Evolutionary conservation across 1,140 invertebrate species (phyloP).

Genomic region (Chlorops oryzae): DNA sequence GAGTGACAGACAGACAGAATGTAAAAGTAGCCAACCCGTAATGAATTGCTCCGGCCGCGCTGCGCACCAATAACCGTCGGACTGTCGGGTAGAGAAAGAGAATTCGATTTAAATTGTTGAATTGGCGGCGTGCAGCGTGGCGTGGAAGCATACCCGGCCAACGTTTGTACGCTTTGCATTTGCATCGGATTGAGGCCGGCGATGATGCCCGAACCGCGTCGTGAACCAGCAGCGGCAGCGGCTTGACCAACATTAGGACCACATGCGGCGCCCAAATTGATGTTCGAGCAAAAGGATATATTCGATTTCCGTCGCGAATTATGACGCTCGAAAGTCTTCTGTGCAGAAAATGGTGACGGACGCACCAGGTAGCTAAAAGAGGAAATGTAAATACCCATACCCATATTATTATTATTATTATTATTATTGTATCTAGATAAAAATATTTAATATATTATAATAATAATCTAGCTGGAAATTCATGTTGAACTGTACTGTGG

Average conservation of each 20-base stretch:
- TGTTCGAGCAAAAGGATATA: slow-evolving; percentile 80
- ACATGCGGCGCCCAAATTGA: slow-evolving; percentile 59
- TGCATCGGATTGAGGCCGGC: slow-evolving; percentile 47
- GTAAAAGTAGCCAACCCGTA: slow-evolving; percentile 58
- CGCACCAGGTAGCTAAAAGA: slow-evolving; percentile 71
- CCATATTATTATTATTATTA: neutral
- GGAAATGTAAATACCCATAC: neutral
- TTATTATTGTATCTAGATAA: neutral
- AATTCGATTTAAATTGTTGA: slow-evolving; percentile 74
- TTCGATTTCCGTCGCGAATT: slow-evolving; percentile 85
- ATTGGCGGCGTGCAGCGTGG: slow-evolving; percentile 65
- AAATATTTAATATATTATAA: neutral
- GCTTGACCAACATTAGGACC: slow-evolving; percentile 39
- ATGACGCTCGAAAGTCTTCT: slow-evolving; percentile 88
- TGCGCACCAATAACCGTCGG: slow-evolving; percentile 70
- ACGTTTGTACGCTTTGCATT: slow-evolving; percentile 51
- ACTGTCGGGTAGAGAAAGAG: slow-evolving; percentile 78
- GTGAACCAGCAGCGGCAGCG: slow-evolving; percentile 46
- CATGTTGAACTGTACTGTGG: neutral
- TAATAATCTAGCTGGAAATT: neutral
- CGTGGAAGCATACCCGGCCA: slow-evolving; percentile 59
- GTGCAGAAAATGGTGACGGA: slow-evolving; percentile 85
- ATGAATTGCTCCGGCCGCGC: slow-evolving; percentile 75
- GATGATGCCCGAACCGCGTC: slow-evolving; percentile 56
- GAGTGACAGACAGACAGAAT: slow-evolving; percentile 12